A percentile compares a stretch with the other conserved stretches of the same genome.
Conservation (phyloP, 1,140 invertebrate genomes). For the Paracyclopina nana region DNA sequence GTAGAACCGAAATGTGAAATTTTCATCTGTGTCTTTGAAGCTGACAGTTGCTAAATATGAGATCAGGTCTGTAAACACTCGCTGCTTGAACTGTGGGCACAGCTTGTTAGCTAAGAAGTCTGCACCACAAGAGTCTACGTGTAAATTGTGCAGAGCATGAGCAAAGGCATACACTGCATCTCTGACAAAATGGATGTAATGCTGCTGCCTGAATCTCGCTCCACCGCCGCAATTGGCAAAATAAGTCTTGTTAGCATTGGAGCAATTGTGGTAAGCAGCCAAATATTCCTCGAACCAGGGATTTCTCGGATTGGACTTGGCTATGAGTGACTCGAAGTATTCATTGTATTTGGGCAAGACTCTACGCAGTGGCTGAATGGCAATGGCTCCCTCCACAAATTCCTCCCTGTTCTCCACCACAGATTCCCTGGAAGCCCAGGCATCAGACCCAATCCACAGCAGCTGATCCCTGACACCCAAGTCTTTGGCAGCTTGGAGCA, state of each 20-base stretch:
- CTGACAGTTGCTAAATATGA: conserved; percentile 31
- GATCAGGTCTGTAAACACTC: conserved; percentile 27
- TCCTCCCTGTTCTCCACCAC: conserved; percentile 23
- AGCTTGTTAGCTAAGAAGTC: conserved; percentile 19
- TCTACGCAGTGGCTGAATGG: conserved; percentile 32
- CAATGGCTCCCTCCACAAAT: conserved; percentile 28
- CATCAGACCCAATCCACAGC: conserved; percentile 31
- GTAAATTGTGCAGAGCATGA: conserved; percentile 31
- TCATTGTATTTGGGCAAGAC: conserved; percentile 31
- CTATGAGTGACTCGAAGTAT: conserved; percentile 29
- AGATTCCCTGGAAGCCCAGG: conserved; percentile 29
- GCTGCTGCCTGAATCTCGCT: too few relatives aligned
- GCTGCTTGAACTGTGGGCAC: conserved; percentile 28
- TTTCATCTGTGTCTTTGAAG: conserved; percentile 29
- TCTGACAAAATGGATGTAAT: conserved; percentile 34
- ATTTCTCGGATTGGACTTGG: conserved; percentile 25
- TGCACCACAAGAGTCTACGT: conserved; percentile 25
- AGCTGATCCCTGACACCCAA: conserved; percentile 22
- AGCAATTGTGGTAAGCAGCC: conserved; percentile 10
- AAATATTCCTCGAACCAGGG: conserved; percentile 45
- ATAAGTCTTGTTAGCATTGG: too few relatives aligned
- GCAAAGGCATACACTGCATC: conserved; percentile 37
- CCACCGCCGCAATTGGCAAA: too few relatives aligned
- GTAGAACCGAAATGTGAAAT: conserved; percentile 5
- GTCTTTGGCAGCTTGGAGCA: conserved; percentile 29